Evolutionary conservation across 1,140 invertebrate genomes (phyloP), one percentile per base, ranked within the genome.

Genomic region (Pseudachorutes palmiensis): DNA sequence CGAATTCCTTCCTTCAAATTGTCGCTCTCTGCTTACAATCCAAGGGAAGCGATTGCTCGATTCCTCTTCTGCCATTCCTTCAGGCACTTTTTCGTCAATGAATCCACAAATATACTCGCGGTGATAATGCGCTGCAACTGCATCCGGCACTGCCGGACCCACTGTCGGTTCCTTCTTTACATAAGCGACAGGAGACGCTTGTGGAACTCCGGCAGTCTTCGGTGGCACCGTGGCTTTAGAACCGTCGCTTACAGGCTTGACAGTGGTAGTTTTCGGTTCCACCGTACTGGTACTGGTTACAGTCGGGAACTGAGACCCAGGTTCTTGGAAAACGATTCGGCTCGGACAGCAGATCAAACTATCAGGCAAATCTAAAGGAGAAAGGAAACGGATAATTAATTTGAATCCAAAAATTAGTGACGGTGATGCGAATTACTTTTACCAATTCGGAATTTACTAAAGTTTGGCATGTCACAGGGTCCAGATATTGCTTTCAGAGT

Each of bases 401-500:
- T 41, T 9, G 36, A 41, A 41, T 41, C 5, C n/a, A n/a, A n/a
- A n/a, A n/a, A n/a, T n/a, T n/a, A n/a, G n/a, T n/a, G n/a, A n/a
- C n/a, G n/a, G n/a, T n/a, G n/a, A n/a, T n/a, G n/a, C n/a, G n/a
- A n/a, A n/a, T n/a, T n/a, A n/a, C n/a, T n/a, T n/a, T n/a, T 45
- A 45, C 41, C 61, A 19, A 63, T 26, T 28, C 61, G 32, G 33
- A 63, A 63, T 3, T 36, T 63, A 12, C n/a, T 32, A 29, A 36
- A 63, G 29, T 45, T 24, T 14, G 61, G 33, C 30, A 41, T 41
- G 61, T 63, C 61, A 28, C 61, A 63, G 16, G 61, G 61, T 24
- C 61, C 61, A 2, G 61, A 63, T 19, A 63, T 36, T 2, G 32
- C 9, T 48, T 63, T 63, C 31, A 63, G 61, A 2, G 61, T 63